Evolutionary conservation across 2,797 vertebrate species (phyloP).

Genomic region (Apogon talboti): DNA sequence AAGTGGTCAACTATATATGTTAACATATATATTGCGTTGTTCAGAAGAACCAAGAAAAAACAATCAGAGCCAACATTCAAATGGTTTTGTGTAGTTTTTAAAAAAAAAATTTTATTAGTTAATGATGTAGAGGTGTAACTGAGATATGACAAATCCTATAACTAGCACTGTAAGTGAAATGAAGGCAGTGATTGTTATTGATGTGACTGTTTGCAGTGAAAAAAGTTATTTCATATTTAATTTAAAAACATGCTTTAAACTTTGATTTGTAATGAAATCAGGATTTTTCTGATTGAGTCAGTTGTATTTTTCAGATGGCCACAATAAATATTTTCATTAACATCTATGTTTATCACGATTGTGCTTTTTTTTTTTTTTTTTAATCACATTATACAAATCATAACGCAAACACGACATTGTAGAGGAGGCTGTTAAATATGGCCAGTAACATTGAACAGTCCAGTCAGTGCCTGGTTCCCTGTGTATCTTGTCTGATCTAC

Average conservation of each 20-base stretch:
- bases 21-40: too few species aligned
- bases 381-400: not conserved
- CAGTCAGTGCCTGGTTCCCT: constrained; percentile 1
- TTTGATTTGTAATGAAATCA: constrained; percentile 9
- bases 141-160: constrained; percentile 6
- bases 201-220: constrained; percentile 9
- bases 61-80: not conserved
- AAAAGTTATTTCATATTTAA: not conserved
- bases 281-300: not conserved
- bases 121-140: not conserved
- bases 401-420: not conserved
- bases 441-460: constrained; percentile 5
- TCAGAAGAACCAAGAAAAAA: not conserved
- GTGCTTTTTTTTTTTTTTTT: not conserved
- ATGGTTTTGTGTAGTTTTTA: not conserved
- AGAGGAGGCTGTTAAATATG: not conserved
- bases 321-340: constrained; percentile 53
- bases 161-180: constrained; percentile 1
- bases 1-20: not conserved
- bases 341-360: not conserved
- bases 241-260: constrained; percentile 26
- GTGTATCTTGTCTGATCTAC: constrained; percentile 5
- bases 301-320: constrained; percentile 18
- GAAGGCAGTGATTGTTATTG: not conserved
- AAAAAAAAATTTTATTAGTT: constrained; percentile 10